Base-by-base conservation (phyloP, 92 coral and sea anemone species). In the Zoanthus sansibaricus region DNA sequence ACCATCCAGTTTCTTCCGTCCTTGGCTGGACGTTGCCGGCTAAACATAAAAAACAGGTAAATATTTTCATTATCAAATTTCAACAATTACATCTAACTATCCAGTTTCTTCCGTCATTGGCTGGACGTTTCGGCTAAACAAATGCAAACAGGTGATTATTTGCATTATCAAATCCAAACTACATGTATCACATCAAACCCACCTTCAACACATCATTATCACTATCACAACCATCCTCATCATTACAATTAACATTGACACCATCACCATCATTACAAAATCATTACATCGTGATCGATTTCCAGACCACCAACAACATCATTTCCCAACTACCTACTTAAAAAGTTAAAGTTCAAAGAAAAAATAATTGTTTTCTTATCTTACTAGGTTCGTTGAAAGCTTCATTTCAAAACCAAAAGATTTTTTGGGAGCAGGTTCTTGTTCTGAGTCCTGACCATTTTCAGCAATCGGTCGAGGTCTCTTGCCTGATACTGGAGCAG, bases 401-500 rank as follows among this genome's bases (percentile, higher is more conserved):
- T 97, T 97, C 99, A 97, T 97, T 83, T 97, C 99, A 73, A 97
- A 97, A 77, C 95, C 98, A 89, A 97, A 97, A 13, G 98, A 92
- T 73, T 95, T 97, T 94, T 97, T 97, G 17, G 93, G 91, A 5
- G 94, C 91, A 0, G 96, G 95, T 86, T 97, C 99, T 20, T 89
- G 76, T 64, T 93, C 96, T 0, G 67, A 69, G 33, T 90, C 98
- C 52, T 95, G 92, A 1, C 95, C 95, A 87, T 92, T 91, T 82
- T 97, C 99, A 45, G 91, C 93, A 74, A 86, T n/a, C 89, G 98
- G 91, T 73, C 93, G 92, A 14, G 93, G 91, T 30, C 90, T 87
- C 32, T 82, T 84, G 44, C 78, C 85, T 17, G 66, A 42, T 61
- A 78, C 69, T n/a, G 89, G 49, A 76, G 82, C 88, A 9, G 92